These are phyloP conservation scores for Cybosia mesomella DNA, from an alignment of 2,888 invertebrate species.

Conservation along the genomic window DNA sequence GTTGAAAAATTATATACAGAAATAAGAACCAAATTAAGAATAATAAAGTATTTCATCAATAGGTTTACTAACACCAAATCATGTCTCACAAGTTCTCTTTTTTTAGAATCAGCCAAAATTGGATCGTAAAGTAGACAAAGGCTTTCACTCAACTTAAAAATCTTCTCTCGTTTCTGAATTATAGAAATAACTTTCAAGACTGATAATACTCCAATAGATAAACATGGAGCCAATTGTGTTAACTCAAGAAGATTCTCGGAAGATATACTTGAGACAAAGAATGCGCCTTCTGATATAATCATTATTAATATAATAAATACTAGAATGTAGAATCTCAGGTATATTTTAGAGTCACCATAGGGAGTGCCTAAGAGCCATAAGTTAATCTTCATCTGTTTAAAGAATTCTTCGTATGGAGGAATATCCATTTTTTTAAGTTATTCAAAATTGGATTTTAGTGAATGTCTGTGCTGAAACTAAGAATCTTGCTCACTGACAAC, in stretches of 20 bases:
- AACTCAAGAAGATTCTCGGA: constrained; percentile 68
- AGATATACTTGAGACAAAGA: constrained; percentile 64
- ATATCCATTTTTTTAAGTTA: constrained; percentile 53
- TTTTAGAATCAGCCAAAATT: constrained; percentile 54
- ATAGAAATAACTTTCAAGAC: constrained; percentile 61
- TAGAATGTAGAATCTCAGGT: constrained; percentile 56
- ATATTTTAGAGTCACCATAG: constrained; percentile 53
- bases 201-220: constrained; percentile 64
- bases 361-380: constrained; percentile 67
- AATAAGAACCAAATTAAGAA: constrained; percentile 69
- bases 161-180: constrained; percentile 50
- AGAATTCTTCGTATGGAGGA: constrained; percentile 65
- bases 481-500: background rate
- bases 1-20: constrained; percentile 74
- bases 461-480: background rate
- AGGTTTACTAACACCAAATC: constrained; percentile 61
- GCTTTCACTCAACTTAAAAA: constrained; percentile 57
- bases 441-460: background rate
- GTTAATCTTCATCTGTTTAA: constrained; percentile 65
- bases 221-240: constrained; percentile 69
- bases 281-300: constrained; percentile 56
- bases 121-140: constrained; percentile 58
- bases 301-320: constrained; percentile 50
- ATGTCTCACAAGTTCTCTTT: constrained; percentile 53
- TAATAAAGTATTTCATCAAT: constrained; percentile 70